Base-by-base conservation (phyloP, 1,140 invertebrate species). In the Zaprionus inermis region DNA sequence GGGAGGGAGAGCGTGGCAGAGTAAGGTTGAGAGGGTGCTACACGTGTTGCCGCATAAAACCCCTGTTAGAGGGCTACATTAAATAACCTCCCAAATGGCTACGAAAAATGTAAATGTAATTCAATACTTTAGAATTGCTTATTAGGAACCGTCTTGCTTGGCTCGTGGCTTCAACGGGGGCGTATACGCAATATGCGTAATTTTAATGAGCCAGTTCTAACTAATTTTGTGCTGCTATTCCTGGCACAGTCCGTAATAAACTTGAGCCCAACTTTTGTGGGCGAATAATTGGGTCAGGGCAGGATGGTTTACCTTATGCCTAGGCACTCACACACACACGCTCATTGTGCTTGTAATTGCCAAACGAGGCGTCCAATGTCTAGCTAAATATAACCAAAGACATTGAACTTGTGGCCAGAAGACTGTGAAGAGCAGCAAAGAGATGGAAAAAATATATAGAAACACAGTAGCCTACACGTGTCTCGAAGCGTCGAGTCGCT, bases 91-190 rank as follows among this genome's bases (percentile, higher is more conserved):
- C 24, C 20, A 70, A 36, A 18, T 70, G 54, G 6, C 38, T 7
- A 6, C 38, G 16, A n/a, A 44, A 58, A 44, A 58, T 64, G 72
- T 58, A 63, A 64, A 59, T 65, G 72, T 74, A 74, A 74, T 74
- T 70, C 72, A 74, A 74, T 74, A 74, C 67, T 63, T 74, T 58
- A 70, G 69, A 74, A 70, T 74, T 70, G 72, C 66, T 70, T 67
- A 57, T 24, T 34, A 57, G 36, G 36, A 6, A 38, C 24, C 11
- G 14, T 51, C 5, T 49, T 7, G 12, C 44, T 11, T 16, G 7
- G 38, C 5, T 9, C 12, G 16, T 5, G 32, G n/a, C n/a, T n/a
- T n/a, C n/a, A n/a, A n/a, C n/a, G n/a, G 56, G 41, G 72, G 59
- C 72, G 58, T 61, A 64, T 74, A 58, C 72, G 52, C 54, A 63